A percentile compares a stretch with the other conserved stretches of the same genome.
These are phyloP conservation scores for Cantharis rufa DNA, from an alignment of 2,888 invertebrate species.

Conservation along the genomic window DNA sequence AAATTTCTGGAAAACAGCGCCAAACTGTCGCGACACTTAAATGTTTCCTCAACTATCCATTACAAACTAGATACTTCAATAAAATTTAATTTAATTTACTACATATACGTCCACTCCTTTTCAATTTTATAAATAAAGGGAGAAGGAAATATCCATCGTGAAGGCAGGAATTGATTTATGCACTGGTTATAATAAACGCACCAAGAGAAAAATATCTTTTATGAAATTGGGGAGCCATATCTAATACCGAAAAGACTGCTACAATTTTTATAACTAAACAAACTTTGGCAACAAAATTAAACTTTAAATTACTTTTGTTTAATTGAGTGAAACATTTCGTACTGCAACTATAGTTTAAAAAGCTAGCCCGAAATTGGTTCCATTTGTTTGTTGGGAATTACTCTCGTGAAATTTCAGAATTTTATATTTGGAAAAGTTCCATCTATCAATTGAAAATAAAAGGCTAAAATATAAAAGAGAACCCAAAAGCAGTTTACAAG, in stretches of 20 bases:
- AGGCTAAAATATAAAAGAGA: neutral
- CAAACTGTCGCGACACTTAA: conserved; percentile 55
- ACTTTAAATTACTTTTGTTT: neutral
- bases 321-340: neutral
- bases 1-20: conserved; percentile 46
- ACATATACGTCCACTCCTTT: conserved; percentile 7
- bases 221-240: conserved; percentile 6
- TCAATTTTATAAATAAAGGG: neutral
- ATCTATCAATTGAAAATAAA: neutral
- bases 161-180: conserved; percentile 7
- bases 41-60: conserved; percentile 49
- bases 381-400: neutral
- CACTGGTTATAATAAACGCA: conserved; percentile 2
- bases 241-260: neutral
- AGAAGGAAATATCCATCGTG: neutral
- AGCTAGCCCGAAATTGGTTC: neutral
- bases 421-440: neutral
- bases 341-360: neutral
- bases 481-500: neutral
- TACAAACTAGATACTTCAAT: conserved; percentile 44
- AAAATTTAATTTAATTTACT: conserved; percentile 48
- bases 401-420: neutral
- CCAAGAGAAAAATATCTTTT: conserved; percentile 8
- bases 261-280: conserved; percentile 3
- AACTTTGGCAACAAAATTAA: neutral